A percentile compares a stretch with the other conserved stretches of the same genome.
phyloP scores from a whole-genome alignment of 2,888 invertebrate species.

The Phlogophora meticulosa region DNA sequence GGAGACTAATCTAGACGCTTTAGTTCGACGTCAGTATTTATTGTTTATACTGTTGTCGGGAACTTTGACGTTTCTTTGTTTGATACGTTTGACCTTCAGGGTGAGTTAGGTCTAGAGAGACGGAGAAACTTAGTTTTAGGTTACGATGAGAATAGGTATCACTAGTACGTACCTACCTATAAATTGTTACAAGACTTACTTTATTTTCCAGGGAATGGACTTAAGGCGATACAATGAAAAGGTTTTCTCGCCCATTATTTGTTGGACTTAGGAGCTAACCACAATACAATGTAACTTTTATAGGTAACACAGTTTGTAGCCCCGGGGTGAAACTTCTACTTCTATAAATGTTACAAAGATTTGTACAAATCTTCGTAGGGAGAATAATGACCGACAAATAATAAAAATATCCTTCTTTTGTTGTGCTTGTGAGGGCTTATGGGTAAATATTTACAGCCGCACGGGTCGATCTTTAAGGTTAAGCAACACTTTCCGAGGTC shows the following conservation, averaged over 20 bases:
- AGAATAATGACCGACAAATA: too few relatives aligned
- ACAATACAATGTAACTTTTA: conserved; percentile 1
- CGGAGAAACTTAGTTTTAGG: conserved; percentile 12
- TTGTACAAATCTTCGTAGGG: not conserved
- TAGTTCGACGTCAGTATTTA: conserved; percentile 56
- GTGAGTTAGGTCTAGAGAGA: conserved; percentile 2
- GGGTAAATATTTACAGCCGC: too few relatives aligned
- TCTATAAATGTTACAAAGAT: conserved; percentile 8
- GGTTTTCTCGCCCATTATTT: not conserved
- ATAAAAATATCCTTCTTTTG: too few relatives aligned
- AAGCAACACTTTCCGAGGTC: too few relatives aligned
- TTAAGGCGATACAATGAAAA: conserved; percentile 10
- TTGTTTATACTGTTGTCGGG: conserved; percentile 52
- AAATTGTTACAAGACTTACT: conserved; percentile 15
- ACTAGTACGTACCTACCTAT: not conserved
- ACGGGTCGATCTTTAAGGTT: too few relatives aligned
- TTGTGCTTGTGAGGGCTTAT: too few relatives aligned
- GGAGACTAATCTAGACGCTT: conserved; percentile 56
- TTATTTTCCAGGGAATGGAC: not conserved
- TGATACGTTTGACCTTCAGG: conserved; percentile 34
- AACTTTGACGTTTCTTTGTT: conserved; percentile 43
- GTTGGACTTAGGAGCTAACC: not conserved
- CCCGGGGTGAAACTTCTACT: not conserved
- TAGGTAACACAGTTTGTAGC: conserved; percentile 8
- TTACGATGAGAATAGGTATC: not conserved